Evolutionary conservation across 2,113 vertebrate species (phyloP).

Genomic region (Eublepharis macularius): DNA sequence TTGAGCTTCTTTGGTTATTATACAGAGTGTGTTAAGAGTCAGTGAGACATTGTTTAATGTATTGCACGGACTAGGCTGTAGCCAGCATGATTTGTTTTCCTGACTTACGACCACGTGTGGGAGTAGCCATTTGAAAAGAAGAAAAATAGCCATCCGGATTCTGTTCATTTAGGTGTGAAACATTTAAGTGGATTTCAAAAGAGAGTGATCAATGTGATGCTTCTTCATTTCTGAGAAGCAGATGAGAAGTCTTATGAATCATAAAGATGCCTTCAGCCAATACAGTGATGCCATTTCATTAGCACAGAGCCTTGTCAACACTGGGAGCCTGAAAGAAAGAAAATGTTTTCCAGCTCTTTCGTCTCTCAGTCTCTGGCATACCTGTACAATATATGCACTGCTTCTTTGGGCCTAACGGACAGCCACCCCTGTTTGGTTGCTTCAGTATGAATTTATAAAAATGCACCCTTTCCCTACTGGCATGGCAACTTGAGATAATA

Average conservation of each 20-base stretch:
- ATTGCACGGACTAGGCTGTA: not conserved
- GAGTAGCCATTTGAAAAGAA: not conserved
- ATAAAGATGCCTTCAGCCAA: not conserved
- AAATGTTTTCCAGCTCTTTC: not conserved
- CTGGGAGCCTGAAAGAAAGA: not conserved
- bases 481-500: no score
- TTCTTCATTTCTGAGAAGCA: not conserved
- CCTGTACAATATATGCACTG: no score
- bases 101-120: not conserved
- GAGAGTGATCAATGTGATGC: accelerated
- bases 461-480: no score
- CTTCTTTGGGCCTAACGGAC: no score
- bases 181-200: not conserved
- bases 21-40: not conserved
- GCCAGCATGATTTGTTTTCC: not conserved
- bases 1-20: not conserved
- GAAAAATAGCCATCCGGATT: not conserved
- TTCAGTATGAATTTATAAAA: no score
- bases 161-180: conserved; percentile 3
- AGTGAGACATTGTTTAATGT: not conserved
- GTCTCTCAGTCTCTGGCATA: no score
- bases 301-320: not conserved
- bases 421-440: no score
- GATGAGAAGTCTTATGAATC: not conserved
- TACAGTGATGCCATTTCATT: accelerated